Evolutionary conservation across 1,140 invertebrate species (phyloP), one percentile per base, ranked within the genome.

Genomic region (Drosophila truncata): DNA sequence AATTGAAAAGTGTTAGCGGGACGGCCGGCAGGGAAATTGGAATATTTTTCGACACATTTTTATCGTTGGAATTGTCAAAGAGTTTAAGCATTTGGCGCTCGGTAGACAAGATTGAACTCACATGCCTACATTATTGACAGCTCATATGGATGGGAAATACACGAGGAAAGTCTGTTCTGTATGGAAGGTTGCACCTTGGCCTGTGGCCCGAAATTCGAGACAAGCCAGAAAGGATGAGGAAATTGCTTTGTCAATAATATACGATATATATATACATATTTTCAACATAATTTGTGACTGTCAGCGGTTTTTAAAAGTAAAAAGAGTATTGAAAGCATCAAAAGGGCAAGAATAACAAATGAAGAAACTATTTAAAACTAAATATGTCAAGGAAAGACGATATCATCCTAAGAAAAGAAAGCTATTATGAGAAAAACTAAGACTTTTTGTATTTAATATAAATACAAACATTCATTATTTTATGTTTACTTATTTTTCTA

Each of bases 51-150:
- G 82, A 86, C 82, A 86, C 82, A 86, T 85, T 85, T 86, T 84
- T 88, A 87, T 87, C 84, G 84, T 78, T 64, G 67, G 82, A 88
- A 87, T 87, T 84, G 84, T 87, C 84, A 87, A 87, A 87, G 84
- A 88, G 84, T 87, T 87, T 78, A 87, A 80, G 81, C 78, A 78
- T 74, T 67, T 70, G 79, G 39, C 73, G 63, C 63, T 70, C 23
- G 63, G 66, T 11, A 54, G 66, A 71, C 69, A 71, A 71, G 29
- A 72, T 72, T 70, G 65, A 72, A 72, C 69, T 72, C 65, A 65
- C 62, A 71, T 72, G 77, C 65, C 69, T 49, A 72, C 82, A 85
- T 81, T 85, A 84, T 84, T 84, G 70, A 72, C 70, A 72, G 70
- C 44, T 35, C 42, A 33, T 60, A 60, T 31, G 29, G 44, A 50